These are phyloP conservation scores for Drosophila bocqueti DNA, from an alignment of 1,140 invertebrate genomes.

Conservation along the genomic window DNA sequence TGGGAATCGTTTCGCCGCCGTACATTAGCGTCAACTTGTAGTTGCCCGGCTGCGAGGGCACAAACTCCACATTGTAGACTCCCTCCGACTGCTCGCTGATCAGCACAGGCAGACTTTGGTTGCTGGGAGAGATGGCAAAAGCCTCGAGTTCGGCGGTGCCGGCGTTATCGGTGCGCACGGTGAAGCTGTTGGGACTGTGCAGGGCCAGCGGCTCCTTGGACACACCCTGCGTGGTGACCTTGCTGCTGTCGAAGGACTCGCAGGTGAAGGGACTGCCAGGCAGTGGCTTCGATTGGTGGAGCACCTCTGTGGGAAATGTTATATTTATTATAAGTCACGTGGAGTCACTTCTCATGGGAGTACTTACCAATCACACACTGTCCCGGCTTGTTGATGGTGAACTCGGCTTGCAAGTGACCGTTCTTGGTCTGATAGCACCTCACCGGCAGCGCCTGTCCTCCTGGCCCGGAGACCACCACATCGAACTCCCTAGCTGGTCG, in stretches of 20 bases:
- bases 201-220: constrained; percentile 92
- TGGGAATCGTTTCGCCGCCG: constrained; percentile 89
- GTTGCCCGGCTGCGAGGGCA: constrained; percentile 94
- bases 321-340: not conserved
- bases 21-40: constrained; percentile 96
- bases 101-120: constrained; percentile 93
- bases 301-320: constrained; percentile 88
- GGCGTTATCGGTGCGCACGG: constrained; percentile 95
- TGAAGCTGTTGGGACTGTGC: constrained; percentile 93
- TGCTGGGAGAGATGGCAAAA: constrained; percentile 94
- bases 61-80: constrained; percentile 92
- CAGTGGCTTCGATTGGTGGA: constrained; percentile 95
- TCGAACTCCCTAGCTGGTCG: constrained; percentile 95
- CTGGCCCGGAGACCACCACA: constrained; percentile 95
- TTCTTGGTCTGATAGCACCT: constrained; percentile 98
- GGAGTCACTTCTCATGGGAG: not conserved
- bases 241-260: constrained; percentile 96
- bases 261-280: constrained; percentile 98
- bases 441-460: constrained; percentile 95
- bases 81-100: constrained; percentile 91
- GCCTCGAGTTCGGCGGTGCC: constrained; percentile 96
- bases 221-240: constrained; percentile 90
- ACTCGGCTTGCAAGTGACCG: constrained; percentile 96
- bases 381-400: constrained; percentile 92
- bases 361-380: constrained; percentile 88